Conservation (phyloP, 2,888 invertebrate genomes). For the Ferdinandea cuprea region DNA sequence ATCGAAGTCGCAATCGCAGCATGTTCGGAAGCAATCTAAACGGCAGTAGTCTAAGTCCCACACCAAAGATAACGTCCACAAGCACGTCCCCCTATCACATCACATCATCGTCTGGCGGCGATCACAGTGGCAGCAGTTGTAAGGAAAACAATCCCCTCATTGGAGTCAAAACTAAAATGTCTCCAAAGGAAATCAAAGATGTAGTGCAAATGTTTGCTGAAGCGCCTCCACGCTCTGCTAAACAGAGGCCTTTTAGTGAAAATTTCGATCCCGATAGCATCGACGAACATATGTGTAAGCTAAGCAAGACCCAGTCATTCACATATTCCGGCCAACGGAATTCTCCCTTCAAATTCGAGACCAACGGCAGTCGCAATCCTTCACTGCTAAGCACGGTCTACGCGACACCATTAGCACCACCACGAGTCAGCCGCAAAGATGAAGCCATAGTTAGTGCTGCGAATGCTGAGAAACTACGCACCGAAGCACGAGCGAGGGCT, state of each 20-base stretch:
- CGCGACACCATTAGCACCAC: conserved; percentile 84
- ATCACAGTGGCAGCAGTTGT: conserved; percentile 70
- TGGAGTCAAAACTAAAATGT: conserved; percentile 76
- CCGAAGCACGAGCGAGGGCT: conserved; percentile 87
- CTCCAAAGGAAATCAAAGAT: conserved; percentile 76
- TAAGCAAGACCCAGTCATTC: conserved; percentile 82
- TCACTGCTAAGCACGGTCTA: conserved; percentile 77
- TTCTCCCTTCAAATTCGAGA: conserved; percentile 44
- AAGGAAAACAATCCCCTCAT: conserved; percentile 76
- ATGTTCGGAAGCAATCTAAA: conserved; percentile 79
- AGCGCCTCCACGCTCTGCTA: conserved; percentile 75
- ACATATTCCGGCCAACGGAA: conserved; percentile 74
- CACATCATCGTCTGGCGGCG: conserved; percentile 75
- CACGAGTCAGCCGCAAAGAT: conserved; percentile 80
- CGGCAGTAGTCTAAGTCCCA: conserved; percentile 80
- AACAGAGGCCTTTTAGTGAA: conserved; percentile 82
- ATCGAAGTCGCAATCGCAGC: conserved; percentile 85
- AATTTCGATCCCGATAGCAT: conserved; percentile 78
- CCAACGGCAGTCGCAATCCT: conserved; percentile 25
- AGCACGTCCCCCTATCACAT: conserved; percentile 81
- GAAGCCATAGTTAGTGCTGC: conserved; percentile 76
- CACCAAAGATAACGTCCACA: conserved; percentile 80
- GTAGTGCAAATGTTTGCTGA: conserved; percentile 75
- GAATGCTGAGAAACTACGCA: conserved; percentile 85
- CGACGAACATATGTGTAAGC: conserved; percentile 78